Evolutionary conservation across 2,113 vertebrate genomes (phyloP), one percentile per base, ranked within the genome.

Genomic region (Amblyopsis rosae): DNA sequence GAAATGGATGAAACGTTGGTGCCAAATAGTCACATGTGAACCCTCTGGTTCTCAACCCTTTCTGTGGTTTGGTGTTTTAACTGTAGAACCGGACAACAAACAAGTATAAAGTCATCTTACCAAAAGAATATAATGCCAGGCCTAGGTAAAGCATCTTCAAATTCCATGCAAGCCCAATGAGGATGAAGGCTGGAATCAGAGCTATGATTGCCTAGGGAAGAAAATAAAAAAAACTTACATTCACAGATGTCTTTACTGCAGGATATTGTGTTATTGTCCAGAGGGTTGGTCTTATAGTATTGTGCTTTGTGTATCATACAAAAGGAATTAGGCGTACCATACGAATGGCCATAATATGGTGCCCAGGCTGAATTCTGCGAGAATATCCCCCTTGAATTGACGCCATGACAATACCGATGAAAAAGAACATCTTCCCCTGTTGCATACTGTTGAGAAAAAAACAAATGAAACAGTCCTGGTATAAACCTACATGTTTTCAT

Each of bases 351-450:
- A 68, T 85, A 77, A 96, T 90, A 75, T 98, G 97, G 62, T 89
- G 73, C 75, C 93, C 95, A 12, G 95, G 95, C 81, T 93, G 89
- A 86, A 99, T 95, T 80, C 94, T 93, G 13, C 97, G 95, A 82
- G 95, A 93, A 0, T 96, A 99, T 65, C 95, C 90, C 15, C 97
- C 97, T 88, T 99, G 98, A 84, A 99, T 89, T 57, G 90, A 50
- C 54, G 96, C 96, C 98, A 99, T 99, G 81, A 94, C 94, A 75
- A 99, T 92, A 49, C 96, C 97, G 62, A 98, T 96, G 83, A 97
- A 98, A 92, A 98, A 96, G 75, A 97, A 98, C 98, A 99, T 99
- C 92, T 98, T 97, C 16, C 98, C 98, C 82, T 98, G 98, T 82
- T 99, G 94, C 93, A 98, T 95, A 80, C 98, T 99, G 79, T 49